phyloP scores from a whole-genome alignment of 2,797 vertebrate species.

The Tenualosa thibaudeaui region DNA sequence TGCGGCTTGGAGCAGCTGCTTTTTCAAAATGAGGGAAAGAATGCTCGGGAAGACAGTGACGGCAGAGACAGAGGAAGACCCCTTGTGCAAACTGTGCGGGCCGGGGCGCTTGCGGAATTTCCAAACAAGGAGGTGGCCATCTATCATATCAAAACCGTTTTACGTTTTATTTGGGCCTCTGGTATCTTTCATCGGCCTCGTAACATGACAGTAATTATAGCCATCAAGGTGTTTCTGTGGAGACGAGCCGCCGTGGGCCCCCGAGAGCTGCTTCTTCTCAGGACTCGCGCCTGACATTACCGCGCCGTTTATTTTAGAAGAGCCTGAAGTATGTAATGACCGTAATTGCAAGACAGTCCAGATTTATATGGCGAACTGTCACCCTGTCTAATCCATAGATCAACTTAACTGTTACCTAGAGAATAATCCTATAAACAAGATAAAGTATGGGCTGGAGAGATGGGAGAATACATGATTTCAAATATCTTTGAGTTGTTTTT shows the following conservation, averaged over 20 bases:
- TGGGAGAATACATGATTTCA: conserved; percentile 55
- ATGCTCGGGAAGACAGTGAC: background rate
- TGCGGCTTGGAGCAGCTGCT: background rate
- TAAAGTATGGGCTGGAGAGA: conserved; percentile 60
- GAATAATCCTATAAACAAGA: conserved; percentile 79
- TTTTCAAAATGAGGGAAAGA: background rate
- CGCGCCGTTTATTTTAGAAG: conserved; percentile 87
- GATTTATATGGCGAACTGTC: conserved; percentile 74
- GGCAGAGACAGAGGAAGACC: conserved; percentile 17
- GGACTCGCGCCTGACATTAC: conserved; percentile 84
- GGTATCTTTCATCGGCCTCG: conserved; percentile 91
- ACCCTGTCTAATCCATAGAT: conserved; percentile 75
- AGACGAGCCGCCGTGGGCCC: conserved; percentile 75
- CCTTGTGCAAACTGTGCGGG: conserved; percentile 12
- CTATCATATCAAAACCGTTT: conserved; percentile 97
- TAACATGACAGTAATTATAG: conserved; percentile 97
- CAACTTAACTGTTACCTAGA: conserved; percentile 79
- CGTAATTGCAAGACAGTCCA: conserved; percentile 80
- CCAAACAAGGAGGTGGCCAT: conserved; percentile 93
- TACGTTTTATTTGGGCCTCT: conserved; percentile 96
- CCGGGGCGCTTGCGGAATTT: conserved; percentile 72
- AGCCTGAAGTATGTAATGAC: conserved; percentile 88
- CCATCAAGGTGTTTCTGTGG: conserved; percentile 91
- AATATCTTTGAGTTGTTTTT: conserved; percentile 48
- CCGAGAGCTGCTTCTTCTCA: conserved; percentile 81